Conservation (phyloP, 2,797 vertebrate species). For the Phalanger gymnotis region DNA sequence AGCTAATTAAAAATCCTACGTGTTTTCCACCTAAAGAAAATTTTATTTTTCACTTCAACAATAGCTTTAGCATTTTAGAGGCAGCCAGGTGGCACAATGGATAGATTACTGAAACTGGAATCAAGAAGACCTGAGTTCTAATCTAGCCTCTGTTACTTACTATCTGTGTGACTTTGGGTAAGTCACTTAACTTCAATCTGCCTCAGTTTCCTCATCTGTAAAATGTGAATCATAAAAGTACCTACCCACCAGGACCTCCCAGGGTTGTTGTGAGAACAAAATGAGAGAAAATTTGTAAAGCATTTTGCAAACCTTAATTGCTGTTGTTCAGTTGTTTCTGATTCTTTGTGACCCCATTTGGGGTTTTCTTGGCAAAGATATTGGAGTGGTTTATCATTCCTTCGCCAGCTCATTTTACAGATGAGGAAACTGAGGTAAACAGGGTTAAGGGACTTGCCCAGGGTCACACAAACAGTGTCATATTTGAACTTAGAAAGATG, state of each 20-base stretch:
- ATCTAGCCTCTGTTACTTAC: neutral
- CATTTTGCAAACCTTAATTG: neutral
- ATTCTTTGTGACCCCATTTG: neutral
- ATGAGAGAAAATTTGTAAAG: neutral
- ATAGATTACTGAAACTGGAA: neutral
- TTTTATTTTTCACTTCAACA: neutral
- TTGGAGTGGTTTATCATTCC: neutral
- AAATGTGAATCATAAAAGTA: neutral
- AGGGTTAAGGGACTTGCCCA: neutral
- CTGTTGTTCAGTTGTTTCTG: neutral
- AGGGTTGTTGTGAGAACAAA: neutral
- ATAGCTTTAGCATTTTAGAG: conserved; percentile 22
- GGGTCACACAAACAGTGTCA: neutral
- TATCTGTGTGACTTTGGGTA: neutral
- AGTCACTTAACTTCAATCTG: neutral
- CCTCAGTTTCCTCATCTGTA: neutral
- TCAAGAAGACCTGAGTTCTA: neutral
- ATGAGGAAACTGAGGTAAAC: neutral
- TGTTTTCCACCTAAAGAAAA: conserved; percentile 16
- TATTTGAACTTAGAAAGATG: neutral
- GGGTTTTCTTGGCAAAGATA: neutral
- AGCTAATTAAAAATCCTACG: conserved; percentile 43
- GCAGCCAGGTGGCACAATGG: neutral
- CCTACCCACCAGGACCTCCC: neutral
- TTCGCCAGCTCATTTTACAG: neutral